Evolutionary conservation across 2,113 vertebrate species (phyloP).

Genomic region (Macrotus californicus): DNA sequence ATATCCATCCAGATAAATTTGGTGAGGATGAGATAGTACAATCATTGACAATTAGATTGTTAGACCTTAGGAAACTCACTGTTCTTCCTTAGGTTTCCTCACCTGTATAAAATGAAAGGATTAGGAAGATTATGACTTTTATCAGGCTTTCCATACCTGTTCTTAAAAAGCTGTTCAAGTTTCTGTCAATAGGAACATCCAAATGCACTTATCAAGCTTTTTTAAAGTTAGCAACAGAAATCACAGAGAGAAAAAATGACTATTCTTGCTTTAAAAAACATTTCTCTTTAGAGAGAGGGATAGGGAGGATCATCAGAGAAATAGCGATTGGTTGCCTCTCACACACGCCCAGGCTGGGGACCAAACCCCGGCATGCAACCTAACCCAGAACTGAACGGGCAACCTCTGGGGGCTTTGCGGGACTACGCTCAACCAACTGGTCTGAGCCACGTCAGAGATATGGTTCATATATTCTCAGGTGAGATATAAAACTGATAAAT

Average conservation of each 20-base stretch:
- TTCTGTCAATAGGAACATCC: background rate
- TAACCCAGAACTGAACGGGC: too few relatives aligned
- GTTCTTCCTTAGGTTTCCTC: background rate
- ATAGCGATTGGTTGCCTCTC: too few relatives aligned
- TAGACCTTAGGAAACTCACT: background rate
- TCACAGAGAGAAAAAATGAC: background rate
- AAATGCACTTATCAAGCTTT: background rate
- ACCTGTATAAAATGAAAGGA: conserved; percentile 5
- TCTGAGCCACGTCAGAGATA: too few relatives aligned
- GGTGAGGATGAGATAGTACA: background rate
- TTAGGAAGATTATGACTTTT: background rate
- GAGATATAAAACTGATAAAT: background rate
- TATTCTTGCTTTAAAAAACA: background rate
- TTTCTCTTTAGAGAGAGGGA: too few relatives aligned
- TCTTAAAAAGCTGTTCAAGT: background rate
- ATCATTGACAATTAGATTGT: background rate
- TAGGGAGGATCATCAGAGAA: too few relatives aligned
- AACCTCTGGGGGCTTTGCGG: too few relatives aligned
- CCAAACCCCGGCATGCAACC: too few relatives aligned
- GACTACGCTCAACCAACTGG: too few relatives aligned
- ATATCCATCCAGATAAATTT: background rate
- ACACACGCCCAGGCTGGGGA: too few relatives aligned
- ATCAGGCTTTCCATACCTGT: background rate
- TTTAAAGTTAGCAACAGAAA: background rate
- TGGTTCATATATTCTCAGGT: background rate